phyloP scores from a whole-genome alignment of 1,140 invertebrate species.

The Heterodera carotae region DNA sequence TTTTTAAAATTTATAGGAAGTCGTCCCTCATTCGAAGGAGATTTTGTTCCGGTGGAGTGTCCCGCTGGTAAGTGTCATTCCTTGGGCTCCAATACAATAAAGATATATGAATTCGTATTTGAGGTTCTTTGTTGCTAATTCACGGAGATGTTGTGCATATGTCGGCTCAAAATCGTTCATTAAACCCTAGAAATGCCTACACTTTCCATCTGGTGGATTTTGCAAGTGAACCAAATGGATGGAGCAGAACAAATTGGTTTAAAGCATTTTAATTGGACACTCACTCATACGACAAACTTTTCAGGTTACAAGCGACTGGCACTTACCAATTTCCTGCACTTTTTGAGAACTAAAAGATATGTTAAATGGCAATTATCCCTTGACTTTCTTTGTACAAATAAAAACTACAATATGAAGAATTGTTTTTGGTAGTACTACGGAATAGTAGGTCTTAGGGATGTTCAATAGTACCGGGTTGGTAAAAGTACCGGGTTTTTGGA shows the following conservation, averaged over 20 bases:
- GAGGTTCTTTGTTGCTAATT: conserved; percentile 84
- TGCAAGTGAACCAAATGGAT: conserved; percentile 55
- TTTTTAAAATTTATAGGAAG: conserved; percentile 69
- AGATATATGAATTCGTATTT: conserved; percentile 22
- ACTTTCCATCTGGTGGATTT: conserved; percentile 89
- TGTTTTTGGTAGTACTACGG: too few relatives aligned
- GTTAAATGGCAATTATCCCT: background rate
- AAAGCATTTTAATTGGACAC: background rate
- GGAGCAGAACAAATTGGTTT: conserved; percentile 41
- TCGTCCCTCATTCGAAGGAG: conserved; percentile 75
- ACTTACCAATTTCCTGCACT: conserved; percentile 56
- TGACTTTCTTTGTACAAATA: too few relatives aligned
- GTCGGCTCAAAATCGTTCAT: conserved; percentile 81
- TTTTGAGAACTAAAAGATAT: conserved; percentile 34
- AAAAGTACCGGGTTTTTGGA: too few relatives aligned
- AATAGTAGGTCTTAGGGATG: too few relatives aligned
- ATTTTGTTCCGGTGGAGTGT: conserved; percentile 79
- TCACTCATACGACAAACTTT: conserved; percentile 27
- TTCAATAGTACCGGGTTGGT: too few relatives aligned
- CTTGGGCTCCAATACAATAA: conserved; percentile 21
- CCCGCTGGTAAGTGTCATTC: conserved; percentile 73
- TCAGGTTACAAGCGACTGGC: conserved; percentile 55
- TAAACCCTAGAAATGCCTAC: conserved; percentile 84
- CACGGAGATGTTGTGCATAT: conserved; percentile 90
- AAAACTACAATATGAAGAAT: too few relatives aligned